These are phyloP conservation scores for Liolophura sinensis DNA, from an alignment of 1,140 invertebrate genomes.

Conservation along the genomic window DNA sequence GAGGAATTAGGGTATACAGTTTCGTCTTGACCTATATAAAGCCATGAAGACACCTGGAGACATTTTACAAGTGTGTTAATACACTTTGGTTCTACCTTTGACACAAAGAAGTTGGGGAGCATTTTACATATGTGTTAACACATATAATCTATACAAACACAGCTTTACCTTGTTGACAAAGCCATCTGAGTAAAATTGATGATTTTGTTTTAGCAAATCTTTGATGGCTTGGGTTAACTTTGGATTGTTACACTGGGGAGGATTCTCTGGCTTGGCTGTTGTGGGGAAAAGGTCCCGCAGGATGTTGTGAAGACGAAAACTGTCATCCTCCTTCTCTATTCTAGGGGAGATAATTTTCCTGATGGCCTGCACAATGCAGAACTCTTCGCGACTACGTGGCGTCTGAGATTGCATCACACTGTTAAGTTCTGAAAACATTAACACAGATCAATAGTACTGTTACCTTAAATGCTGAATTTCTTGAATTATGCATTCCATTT, in stretches of 20 bases:
- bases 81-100: too few species aligned
- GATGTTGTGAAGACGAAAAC: slow-evolving; percentile 25
- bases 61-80: too few species aligned
- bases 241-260: slow-evolving; percentile 21
- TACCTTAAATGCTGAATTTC: too few species aligned
- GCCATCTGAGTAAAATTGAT: slow-evolving; percentile 33
- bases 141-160: not conserved
- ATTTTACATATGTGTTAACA: too few species aligned
- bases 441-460: too few species aligned
- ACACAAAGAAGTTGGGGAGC: too few species aligned
- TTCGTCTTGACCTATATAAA: too few species aligned
- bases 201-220: slow-evolving; percentile 49
- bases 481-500: too few species aligned
- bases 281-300: slow-evolving; percentile 48
- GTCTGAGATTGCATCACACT: not conserved
- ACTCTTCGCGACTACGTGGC: slow-evolving; percentile 32
- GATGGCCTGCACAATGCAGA: slow-evolving; percentile 41
- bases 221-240: slow-evolving; percentile 38
- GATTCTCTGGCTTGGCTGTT: slow-evolving; percentile 18
- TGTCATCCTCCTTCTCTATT: slow-evolving; percentile 34
- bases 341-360: slow-evolving; percentile 29
- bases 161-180: slow-evolving; percentile 43
- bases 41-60: too few species aligned
- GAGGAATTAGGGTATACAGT: too few species aligned
- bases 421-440: not conserved